Evolutionary conservation across 35 echinoderm and acorn worm species (phyloP).

Genomic region (Nesometra sesokonis): DNA sequence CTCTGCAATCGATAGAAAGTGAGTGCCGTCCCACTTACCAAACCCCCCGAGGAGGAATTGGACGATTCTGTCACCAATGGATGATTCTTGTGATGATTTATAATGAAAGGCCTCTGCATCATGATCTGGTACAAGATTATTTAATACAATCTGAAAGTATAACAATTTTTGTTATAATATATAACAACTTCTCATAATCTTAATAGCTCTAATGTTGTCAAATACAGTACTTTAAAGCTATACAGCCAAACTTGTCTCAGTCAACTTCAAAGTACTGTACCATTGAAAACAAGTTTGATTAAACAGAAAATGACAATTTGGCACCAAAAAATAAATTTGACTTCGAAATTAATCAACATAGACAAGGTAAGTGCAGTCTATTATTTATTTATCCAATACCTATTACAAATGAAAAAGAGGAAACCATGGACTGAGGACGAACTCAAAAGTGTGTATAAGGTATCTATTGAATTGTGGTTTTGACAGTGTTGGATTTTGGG

Average conservation of each 20-base stretch:
- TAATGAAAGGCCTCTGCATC: constrained; percentile 72
- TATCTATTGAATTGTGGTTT: too few species aligned
- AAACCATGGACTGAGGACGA: too few species aligned
- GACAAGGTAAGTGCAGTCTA: too few species aligned
- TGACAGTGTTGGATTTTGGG: too few species aligned
- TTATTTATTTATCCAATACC: too few species aligned
- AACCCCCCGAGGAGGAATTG: constrained; percentile 62
- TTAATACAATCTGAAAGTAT: constrained; percentile 52
- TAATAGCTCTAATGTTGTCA: background rate
- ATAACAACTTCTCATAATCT: background rate
- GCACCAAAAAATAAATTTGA: background rate
- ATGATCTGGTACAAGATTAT: constrained; percentile 73
- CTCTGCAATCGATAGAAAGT: constrained; percentile 82
- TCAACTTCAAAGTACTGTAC: too few species aligned
- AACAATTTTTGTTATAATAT: too few species aligned
- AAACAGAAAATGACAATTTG: background rate
- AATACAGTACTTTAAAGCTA: background rate
- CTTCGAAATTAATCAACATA: too few species aligned
- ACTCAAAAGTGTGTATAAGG: too few species aligned
- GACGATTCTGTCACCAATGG: constrained; percentile 25
- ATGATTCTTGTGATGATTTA: constrained; percentile 19
- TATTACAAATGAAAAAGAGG: too few species aligned
- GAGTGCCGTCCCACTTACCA: constrained; percentile 78
- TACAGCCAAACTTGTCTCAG: background rate
- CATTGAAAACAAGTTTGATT: too few species aligned